Evolutionary conservation across 2,888 invertebrate genomes (phyloP).

Genomic region (Latrodectus elegans): DNA sequence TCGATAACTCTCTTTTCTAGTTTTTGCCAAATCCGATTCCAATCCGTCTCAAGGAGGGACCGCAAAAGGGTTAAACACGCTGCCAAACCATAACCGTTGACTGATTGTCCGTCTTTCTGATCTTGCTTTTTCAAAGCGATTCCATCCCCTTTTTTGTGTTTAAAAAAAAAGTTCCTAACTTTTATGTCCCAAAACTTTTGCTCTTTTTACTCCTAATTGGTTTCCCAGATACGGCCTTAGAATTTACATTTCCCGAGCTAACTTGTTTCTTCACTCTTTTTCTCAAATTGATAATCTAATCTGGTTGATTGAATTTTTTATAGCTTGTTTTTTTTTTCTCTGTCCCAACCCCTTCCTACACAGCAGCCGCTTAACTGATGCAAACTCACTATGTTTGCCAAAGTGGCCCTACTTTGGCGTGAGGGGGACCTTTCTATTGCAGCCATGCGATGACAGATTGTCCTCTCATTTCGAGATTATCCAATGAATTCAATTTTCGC

Average conservation of each 20-base stretch:
- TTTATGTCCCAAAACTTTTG: conserved; percentile 2
- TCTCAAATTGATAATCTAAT: conserved; percentile 67
- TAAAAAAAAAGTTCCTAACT: conserved; percentile 23
- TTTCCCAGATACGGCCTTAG: conserved; percentile 50
- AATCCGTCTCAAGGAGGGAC: conserved; percentile 16
- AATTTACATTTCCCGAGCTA: conserved; percentile 58
- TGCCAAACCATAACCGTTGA: conserved; percentile 50
- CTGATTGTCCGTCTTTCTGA: conserved; percentile 37
- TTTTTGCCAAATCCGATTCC: conserved; percentile 37
- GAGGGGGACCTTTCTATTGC: conserved; percentile 1
- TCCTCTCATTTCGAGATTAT: conserved; percentile 3
- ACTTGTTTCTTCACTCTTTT: conserved; percentile 24
- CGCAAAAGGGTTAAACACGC: conserved; percentile 42
- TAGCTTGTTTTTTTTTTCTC: conserved; percentile 2
- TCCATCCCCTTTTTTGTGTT: conserved; percentile 1
- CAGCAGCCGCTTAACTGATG: neutral
- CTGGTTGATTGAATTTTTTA: conserved; percentile 64
- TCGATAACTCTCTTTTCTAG: conserved; percentile 9
- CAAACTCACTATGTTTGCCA: conserved; percentile 34
- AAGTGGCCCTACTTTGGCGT: conserved; percentile 47
- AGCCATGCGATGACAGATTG: conserved; percentile 39
- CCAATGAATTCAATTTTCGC: neutral
- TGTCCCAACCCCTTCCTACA: neutral
- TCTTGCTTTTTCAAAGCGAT: conserved; percentile 8
- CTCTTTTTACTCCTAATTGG: conserved; percentile 54